Percentiles rank a stretch among this genome's conserved stretches.
phyloP scores from a whole-genome alignment of 2,888 invertebrate genomes.

The Lucinisca nassula region DNA sequence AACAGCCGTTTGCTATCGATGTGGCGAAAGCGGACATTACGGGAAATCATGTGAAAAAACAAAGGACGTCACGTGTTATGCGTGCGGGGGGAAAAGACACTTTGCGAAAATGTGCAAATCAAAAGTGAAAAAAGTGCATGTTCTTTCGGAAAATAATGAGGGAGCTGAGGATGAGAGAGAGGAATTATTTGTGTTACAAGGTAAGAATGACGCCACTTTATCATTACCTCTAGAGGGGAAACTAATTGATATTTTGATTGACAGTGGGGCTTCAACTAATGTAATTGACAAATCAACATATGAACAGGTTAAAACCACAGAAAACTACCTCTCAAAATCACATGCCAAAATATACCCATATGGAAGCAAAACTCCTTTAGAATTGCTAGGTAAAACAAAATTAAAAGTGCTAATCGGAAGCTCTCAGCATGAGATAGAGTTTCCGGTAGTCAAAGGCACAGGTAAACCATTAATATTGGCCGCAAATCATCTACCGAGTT shows the following conservation, averaged over 20 bases:
- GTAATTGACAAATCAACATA: background rate
- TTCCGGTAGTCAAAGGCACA: no score
- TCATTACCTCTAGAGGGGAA: conserved; percentile 2
- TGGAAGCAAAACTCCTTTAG: background rate
- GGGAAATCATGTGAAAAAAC: conserved; percentile 1
- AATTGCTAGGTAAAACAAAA: background rate
- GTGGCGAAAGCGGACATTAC: background rate
- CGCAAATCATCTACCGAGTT: background rate
- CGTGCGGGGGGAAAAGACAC: background rate
- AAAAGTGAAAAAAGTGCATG: background rate
- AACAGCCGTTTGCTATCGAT: background rate
- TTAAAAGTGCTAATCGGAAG: background rate
- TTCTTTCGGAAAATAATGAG: background rate
- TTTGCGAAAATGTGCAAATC: background rate
- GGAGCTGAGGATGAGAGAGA: background rate
- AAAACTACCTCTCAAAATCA: no score
- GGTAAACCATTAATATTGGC: conserved; percentile 11
- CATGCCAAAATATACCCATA: no score
- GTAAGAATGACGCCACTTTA: no score
- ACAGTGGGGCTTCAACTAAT: background rate
- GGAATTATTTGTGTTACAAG: background rate
- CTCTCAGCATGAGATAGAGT: background rate
- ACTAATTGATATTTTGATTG: background rate
- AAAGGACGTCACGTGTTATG: no score
- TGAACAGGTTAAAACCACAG: no score